Evolutionary conservation across 2,113 vertebrate genomes (phyloP), one percentile per base, ranked within the genome.

Genomic region (Leptocoma aspasia): DNA sequence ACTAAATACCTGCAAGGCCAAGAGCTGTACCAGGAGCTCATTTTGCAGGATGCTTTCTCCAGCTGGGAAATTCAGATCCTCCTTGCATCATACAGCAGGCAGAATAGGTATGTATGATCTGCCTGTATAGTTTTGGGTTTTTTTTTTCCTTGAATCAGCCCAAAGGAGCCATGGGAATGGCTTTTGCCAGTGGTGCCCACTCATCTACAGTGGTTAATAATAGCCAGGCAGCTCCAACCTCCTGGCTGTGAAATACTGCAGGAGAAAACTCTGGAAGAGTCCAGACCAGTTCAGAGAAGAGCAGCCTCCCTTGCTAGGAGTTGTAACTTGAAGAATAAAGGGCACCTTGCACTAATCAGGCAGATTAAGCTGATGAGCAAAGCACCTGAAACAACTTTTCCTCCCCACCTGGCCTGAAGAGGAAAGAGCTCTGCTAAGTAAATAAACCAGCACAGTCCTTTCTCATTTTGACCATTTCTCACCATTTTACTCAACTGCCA

Each of bases 331-430:
- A 84, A 95, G 77, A 89, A 85, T 50, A 65, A 78, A 41, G 60
- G 83, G 31, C 92, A 97, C 96, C 97, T 97, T 95, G 86, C 69
- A 30, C 76, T 96, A 93, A 97, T 96, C 91, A 96, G 94, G 94
- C 75, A 68, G 54, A 88, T 85, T 22, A 91, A 68, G 60, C 75
- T 73, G 90, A 97, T 84, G 84, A 94, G 85, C 75, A 91, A 73
- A 95, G 71, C 97, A 97, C 97, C 97, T 97, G 96, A 98, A 98
- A 98, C 79, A 98, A 97, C 95, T 97, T 96, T 96, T 94, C 80
- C 84, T 92, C 86, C 73, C 94, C 95, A 96, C 95, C 97, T 94
- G 71, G 2, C 91, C 78, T 92, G 52, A 53, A 90, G 92, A 92
- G 96, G 96, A 98, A 97, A 96, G 53, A 90, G 76, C 88, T 95